Base-by-base conservation (phyloP, 2,888 invertebrate species). In the Conistra vaccinii region DNA sequence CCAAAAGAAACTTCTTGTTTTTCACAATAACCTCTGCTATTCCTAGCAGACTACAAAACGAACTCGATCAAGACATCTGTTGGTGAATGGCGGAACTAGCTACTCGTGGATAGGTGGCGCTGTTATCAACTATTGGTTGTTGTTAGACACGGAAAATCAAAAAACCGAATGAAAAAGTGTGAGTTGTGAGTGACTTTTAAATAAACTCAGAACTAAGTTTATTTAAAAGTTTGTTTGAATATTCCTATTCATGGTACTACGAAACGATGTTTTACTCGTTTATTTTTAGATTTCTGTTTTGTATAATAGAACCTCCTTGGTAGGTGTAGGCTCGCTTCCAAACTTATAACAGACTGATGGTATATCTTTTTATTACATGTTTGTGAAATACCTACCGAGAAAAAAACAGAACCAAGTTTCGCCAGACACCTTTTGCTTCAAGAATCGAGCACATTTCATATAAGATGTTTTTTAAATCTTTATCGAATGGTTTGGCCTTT, bases 71-170 rank as follows among this genome's bases (percentile, higher is more conserved):
- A 81, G 94, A 79, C 94, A 93, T 93, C 95, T 95, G 84, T 84
- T 81, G 75, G 78, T 57, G 32, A 71, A 73, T 65, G 75, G 61
- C 63, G 4, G 87, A 92, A 93, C 88, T 87, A 90, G 92, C 95
- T 93, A 94, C 93, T 93, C 92, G 63, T 80, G 81, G 61, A 83
- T 84, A 95, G 95, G 89, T 93, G 95, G 92, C 94, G 91, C 91
- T 91, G 73, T 86, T 69, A 14, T 45, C 32, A 80, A 74, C 29
- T 66, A 48, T 20, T 23, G 0, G 1, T 58, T 74, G 57, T 51
- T 35, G 26, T 48, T 35, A 57, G 60, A 69, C 35, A 26, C 0
- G 0, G 12, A 14, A 63, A 69, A 26, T 39, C 6, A 35, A 23
- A 73, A 42, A 61, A n/a, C 3, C 4, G 0, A 12, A 12, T 48